These are phyloP conservation scores for Drosophila meridionalis DNA, from an alignment of 2,888 invertebrate genomes.

Conservation along the genomic window DNA sequence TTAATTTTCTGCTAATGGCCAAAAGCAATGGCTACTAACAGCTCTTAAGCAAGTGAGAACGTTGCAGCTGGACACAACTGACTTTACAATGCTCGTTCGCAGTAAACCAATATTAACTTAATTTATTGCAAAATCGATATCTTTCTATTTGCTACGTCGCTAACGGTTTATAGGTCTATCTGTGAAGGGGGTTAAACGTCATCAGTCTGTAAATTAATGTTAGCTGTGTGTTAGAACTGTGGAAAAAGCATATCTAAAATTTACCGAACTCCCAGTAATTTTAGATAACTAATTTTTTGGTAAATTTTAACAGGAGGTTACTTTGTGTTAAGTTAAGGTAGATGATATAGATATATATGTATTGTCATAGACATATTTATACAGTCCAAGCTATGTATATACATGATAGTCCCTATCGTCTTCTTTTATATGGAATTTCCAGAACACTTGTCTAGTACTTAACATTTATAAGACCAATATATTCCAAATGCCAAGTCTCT, in stretches of 20 bases:
- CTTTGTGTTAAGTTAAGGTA: no score
- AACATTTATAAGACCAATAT: background rate
- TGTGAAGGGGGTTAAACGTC: background rate
- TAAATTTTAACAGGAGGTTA: background rate
- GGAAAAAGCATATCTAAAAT: no score
- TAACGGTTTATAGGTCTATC: background rate
- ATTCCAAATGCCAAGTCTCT: background rate
- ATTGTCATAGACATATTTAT: no score
- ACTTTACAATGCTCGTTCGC: background rate
- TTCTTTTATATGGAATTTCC: no score
- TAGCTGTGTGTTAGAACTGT: background rate
- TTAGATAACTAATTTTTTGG: no score
- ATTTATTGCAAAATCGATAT: background rate
- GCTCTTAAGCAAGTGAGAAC: background rate
- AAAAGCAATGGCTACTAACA: conserved; percentile 12
- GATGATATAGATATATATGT: no score
- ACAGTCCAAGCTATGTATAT: no score
- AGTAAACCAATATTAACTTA: background rate
- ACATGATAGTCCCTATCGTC: no score
- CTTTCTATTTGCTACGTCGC: background rate
- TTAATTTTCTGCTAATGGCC: conserved; percentile 51
- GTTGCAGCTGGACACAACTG: background rate
- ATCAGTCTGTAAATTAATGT: background rate
- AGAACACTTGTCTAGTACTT: no score
- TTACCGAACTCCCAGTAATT: no score